Percentiles rank a stretch among this genome's conserved stretches.
phyloP scores from a whole-genome alignment of 2,797 vertebrate species.

The Sphaeramia orbicularis region DNA sequence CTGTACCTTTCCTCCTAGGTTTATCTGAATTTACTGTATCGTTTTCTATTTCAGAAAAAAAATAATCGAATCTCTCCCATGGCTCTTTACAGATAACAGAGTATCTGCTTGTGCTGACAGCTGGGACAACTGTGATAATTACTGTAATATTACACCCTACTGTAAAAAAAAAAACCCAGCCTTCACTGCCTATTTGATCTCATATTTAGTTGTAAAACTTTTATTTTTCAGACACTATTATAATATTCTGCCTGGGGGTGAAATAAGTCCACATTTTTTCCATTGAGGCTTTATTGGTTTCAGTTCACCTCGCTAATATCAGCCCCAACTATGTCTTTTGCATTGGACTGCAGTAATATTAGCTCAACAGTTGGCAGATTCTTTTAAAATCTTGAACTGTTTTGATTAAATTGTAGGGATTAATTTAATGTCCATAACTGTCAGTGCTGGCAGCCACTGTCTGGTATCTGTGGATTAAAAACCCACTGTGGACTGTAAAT shows the following conservation, averaged over 20 bases:
- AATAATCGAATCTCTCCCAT: slow-evolving; percentile 15
- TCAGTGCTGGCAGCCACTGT: slow-evolving; percentile 40
- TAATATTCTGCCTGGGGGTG: slow-evolving; percentile 11
- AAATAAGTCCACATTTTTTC: slow-evolving; percentile 34
- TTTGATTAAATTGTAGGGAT: slow-evolving; percentile 36
- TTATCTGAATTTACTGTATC: slow-evolving; percentile 28
- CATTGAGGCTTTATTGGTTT: slow-evolving; percentile 21
- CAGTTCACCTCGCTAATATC: slow-evolving; percentile 18
- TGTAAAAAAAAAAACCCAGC: neutral
- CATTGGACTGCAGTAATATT: slow-evolving; percentile 36
- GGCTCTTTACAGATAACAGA: slow-evolving; percentile 23
- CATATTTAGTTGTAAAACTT: slow-evolving; percentile 19
- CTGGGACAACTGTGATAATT: slow-evolving; percentile 15
- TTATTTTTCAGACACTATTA: slow-evolving; percentile 18
- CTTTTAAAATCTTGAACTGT: slow-evolving; percentile 24
- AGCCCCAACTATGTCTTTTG: slow-evolving; percentile 41
- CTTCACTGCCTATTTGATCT: neutral
- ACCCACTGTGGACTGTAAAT: slow-evolving; percentile 31
- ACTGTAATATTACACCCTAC: slow-evolving; percentile 6
- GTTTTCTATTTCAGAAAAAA: slow-evolving; percentile 40
- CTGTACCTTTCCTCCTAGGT: slow-evolving; percentile 17
- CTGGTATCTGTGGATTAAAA: slow-evolving; percentile 23
- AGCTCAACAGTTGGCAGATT: slow-evolving; percentile 50
- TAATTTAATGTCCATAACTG: slow-evolving; percentile 48
- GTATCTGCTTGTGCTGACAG: slow-evolving; percentile 15